Conservation (phyloP, 2,113 vertebrate species). For the Galeopterus variegatus region DNA sequence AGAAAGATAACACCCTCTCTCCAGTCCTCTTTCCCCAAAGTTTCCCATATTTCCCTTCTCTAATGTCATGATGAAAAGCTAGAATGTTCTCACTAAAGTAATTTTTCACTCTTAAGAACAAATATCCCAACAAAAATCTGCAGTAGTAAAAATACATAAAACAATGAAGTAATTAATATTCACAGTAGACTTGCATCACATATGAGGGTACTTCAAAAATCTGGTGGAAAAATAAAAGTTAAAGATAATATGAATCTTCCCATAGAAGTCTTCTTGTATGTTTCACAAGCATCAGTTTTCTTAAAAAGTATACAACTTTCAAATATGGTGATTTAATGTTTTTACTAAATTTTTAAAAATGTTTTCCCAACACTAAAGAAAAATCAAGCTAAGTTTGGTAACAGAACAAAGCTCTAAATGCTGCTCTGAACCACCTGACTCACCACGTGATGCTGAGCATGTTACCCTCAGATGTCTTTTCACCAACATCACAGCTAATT, state of each 20-base stretch:
- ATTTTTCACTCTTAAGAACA: conserved; percentile 18
- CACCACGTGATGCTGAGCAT: neutral
- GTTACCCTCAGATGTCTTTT: neutral
- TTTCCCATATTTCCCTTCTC: neutral
- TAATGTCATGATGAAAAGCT: neutral
- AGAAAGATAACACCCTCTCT: neutral
- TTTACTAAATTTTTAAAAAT: conserved; percentile 29
- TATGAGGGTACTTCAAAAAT: neutral
- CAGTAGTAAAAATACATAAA: neutral
- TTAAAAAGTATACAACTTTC: conserved; percentile 3
- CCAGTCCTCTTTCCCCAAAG: neutral
- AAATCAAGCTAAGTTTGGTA: conserved; percentile 27
- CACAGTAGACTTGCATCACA: neutral
- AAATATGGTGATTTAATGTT: neutral
- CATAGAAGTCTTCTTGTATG: too few relatives aligned
- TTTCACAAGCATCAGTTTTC: conserved; percentile 3
- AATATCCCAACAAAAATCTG: neutral
- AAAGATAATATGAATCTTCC: too few relatives aligned
- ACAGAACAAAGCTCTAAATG: neutral
- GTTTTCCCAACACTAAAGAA: neutral
- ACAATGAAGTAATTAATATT: neutral
- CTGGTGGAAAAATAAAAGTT: too few relatives aligned
- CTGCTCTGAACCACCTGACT: neutral
- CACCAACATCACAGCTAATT: neutral
- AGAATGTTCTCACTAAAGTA: neutral